These are phyloP conservation scores for Okamejei kenojei DNA, from an alignment of 2,797 vertebrate species.

Conservation along the genomic window DNA sequence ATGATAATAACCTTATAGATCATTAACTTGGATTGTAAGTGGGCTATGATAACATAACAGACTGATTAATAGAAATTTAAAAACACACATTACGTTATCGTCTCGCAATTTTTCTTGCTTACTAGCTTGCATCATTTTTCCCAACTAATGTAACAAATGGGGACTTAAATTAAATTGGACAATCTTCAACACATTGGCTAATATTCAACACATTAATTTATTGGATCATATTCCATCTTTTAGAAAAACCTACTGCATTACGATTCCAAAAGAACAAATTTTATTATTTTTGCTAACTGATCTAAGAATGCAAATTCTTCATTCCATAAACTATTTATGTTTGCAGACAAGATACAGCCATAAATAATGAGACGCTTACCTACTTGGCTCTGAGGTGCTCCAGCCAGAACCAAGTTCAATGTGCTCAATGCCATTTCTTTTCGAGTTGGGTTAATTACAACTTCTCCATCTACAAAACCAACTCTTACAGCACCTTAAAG, in stretches of 20 bases:
- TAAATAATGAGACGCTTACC: constrained; percentile 60
- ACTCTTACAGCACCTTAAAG: constrained; percentile 84
- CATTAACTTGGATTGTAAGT: not conserved
- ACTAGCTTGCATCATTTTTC: not conserved
- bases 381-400: constrained; percentile 74
- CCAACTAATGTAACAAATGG: not conserved
- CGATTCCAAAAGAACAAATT: not conserved
- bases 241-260: too few species aligned
- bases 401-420: constrained; percentile 80
- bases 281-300: not conserved
- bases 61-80: not conserved
- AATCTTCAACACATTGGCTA: too few species aligned
- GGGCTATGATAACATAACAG: not conserved
- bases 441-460: constrained; percentile 81
- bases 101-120: not conserved
- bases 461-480: constrained; percentile 74
- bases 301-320: not conserved
- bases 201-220: not conserved
- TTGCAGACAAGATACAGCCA: not conserved
- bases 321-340: constrained; percentile 7
- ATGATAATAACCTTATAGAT: not conserved
- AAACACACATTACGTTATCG: not conserved
- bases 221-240: not conserved
- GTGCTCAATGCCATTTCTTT: constrained; percentile 76
- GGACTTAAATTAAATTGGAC: not conserved